Base-by-base conservation (phyloP, 2,888 invertebrate genomes). In the Scelioninae gen. 2 region DNA sequence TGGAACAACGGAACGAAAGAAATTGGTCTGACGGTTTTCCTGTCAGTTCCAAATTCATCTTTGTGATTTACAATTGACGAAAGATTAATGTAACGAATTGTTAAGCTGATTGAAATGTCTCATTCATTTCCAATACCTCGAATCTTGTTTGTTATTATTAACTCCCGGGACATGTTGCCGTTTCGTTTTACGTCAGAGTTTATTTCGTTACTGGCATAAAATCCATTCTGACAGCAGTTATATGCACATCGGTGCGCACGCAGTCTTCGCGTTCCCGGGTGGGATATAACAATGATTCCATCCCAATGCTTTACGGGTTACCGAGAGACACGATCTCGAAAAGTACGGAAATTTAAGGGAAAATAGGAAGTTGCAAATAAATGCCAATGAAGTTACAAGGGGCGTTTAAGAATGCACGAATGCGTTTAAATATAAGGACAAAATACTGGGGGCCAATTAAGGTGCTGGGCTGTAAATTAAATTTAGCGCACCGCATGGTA, bases 271-370 rank as follows among this genome's bases (percentile, higher is more conserved):
- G 53, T 45, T 28, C 13, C 53, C 22, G 7, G 45, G 53, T 45
- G 45, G 35, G 25, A 37, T 41, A 33, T 43, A 43, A 63, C 52
- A 63, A 63, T 52, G 63, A 60, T 53, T 53, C 43, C 45, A 31
- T 48, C 22, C 16, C 35, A 18, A 45, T 33, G 45, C 53, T 63
- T 53, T 53, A 15, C 35, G 45, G 45, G 53, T 64, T 53, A 53
- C 45, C 35, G 45, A 64, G 45, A 64, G 53, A 52, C 33, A 25
- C 15, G 10, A 31, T 18, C 61, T 37, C 37, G 35, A 37, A 15
- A 37, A 16, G 60, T 18, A 39, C 48, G 13, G 0, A 28, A 15
- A 41, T 39, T 48, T 39, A 28, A 48, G 16, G 18, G 28, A 2
- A 48, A 48, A 48, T 11, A 15, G n/a, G n/a, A 48, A 48, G 48